Conservation (phyloP, 2,797 vertebrate species). For the Melopsittacus undulatus region DNA sequence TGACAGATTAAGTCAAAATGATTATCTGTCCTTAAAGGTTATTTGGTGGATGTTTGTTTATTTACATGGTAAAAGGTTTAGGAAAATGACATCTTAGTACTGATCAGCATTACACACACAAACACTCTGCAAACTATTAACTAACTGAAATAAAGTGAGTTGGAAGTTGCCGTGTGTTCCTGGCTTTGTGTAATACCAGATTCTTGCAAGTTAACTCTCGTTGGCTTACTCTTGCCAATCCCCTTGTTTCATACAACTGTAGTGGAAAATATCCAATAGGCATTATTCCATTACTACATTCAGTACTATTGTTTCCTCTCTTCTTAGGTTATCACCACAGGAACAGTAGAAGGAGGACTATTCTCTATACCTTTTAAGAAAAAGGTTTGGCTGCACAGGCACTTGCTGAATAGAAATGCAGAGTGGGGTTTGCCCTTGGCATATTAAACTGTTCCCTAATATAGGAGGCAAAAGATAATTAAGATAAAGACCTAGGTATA, state of each 20-base stretch:
- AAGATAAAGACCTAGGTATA: slow-evolving; percentile 11
- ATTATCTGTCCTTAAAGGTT: not conserved
- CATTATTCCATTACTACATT: not conserved
- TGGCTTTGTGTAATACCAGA: not conserved
- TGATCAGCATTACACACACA: not conserved
- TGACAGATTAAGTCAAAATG: not conserved
- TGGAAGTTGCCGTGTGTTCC: not conserved
- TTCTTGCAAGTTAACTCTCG: not conserved
- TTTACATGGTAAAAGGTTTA: not conserved
- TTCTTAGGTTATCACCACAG: not conserved
- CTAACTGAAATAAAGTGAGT: not conserved
- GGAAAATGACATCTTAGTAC: not conserved
- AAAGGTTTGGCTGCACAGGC: not conserved
- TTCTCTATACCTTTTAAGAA: not conserved
- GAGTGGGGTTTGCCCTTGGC: not conserved
- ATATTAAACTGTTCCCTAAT: not conserved
- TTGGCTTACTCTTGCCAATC: not conserved
- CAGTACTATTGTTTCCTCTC: not conserved
- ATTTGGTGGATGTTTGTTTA: not conserved
- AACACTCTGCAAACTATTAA: slow-evolving; percentile 44
- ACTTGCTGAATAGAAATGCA: not conserved
- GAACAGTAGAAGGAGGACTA: not conserved
- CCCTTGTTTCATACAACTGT: not conserved
- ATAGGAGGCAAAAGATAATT: not conserved
- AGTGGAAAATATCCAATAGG: not conserved